Conservation (phyloP, 2,113 vertebrate genomes). For the Cephalopholis sonnerati region DNA sequence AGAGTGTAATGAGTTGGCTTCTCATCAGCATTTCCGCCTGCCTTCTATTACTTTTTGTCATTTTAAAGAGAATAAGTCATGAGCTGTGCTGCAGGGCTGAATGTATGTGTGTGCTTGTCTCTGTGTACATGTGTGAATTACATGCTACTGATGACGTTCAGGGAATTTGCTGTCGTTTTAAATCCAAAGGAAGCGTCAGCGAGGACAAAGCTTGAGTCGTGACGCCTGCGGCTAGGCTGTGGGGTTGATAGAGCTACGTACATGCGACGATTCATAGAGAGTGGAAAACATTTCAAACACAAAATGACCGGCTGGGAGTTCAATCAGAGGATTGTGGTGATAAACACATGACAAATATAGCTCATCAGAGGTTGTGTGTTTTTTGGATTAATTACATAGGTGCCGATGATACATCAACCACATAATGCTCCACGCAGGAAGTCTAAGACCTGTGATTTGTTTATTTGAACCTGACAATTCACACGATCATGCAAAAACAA, state of each 20-base stretch:
- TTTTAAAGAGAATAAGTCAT: constrained; percentile 74
- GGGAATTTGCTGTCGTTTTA: constrained; percentile 49
- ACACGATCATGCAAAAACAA: not conserved
- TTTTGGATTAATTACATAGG: not conserved
- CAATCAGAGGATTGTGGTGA: constrained; percentile 47
- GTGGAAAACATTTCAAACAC: constrained; percentile 25
- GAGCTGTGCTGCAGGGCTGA: constrained; percentile 62
- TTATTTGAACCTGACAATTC: not conserved
- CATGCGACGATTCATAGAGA: not conserved
- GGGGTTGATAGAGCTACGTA: constrained; percentile 21
- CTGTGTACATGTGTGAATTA: not conserved
- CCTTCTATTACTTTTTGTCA: constrained; percentile 9
- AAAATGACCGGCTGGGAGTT: constrained; percentile 42
- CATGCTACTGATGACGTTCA: constrained; percentile 33
- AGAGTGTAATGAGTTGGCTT: constrained; percentile 27
- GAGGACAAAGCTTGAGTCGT: constrained; percentile 24
- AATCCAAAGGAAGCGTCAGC: constrained; percentile 43
- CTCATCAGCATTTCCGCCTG: constrained; percentile 25
- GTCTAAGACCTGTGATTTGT: not conserved
- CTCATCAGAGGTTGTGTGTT: constrained; percentile 13
- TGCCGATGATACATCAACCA: constrained; percentile 12
- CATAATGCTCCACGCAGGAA: not conserved
- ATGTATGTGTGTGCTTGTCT: not conserved
- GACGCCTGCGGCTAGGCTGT: constrained; percentile 40
- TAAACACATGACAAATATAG: constrained; percentile 6